A percentile compares a stretch with the other conserved stretches of the same genome.
These are phyloP conservation scores for Fregetta grallaria DNA, from an alignment of 2,113 vertebrate genomes.

Conservation along the genomic window DNA sequence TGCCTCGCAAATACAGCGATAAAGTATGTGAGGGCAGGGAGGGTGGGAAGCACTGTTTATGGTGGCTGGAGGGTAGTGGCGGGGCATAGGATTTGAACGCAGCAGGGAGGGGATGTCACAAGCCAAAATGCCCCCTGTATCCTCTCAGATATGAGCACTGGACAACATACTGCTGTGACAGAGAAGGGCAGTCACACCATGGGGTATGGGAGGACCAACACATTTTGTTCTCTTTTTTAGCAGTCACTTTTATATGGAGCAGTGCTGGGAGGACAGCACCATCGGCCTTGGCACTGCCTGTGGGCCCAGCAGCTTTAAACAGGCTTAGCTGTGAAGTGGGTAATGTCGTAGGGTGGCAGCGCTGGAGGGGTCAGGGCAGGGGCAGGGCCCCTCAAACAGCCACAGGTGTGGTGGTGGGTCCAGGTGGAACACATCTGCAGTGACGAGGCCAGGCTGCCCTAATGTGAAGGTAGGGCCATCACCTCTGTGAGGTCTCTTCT, in stretches of 20 bases:
- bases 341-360: accelerated
- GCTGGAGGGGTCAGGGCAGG: not conserved
- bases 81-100: not conserved
- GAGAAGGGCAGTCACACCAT: not conserved
- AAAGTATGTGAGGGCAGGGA: not conserved
- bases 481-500: not conserved
- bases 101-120: not conserved
- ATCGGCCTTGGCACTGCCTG: not conserved
- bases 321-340: not conserved
- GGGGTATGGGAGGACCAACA: accelerated
- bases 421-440: not conserved
- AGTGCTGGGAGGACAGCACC: not conserved
- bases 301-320: not conserved
- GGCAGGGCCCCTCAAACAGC: not conserved
- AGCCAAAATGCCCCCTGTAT: not conserved
- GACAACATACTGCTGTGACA: not conserved
- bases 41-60: not conserved
- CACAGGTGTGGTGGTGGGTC: not conserved
- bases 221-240: not conserved
- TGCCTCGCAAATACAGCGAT: accelerated
- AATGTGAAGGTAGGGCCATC: not conserved
- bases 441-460: not conserved
- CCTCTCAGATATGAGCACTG: not conserved
- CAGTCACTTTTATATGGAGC: not conserved
- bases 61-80: not conserved